Percentiles rank a stretch among this genome's conserved stretches.
Conservation (phyloP, 2,113 vertebrate species). For the Alaudala cheleensis region DNA sequence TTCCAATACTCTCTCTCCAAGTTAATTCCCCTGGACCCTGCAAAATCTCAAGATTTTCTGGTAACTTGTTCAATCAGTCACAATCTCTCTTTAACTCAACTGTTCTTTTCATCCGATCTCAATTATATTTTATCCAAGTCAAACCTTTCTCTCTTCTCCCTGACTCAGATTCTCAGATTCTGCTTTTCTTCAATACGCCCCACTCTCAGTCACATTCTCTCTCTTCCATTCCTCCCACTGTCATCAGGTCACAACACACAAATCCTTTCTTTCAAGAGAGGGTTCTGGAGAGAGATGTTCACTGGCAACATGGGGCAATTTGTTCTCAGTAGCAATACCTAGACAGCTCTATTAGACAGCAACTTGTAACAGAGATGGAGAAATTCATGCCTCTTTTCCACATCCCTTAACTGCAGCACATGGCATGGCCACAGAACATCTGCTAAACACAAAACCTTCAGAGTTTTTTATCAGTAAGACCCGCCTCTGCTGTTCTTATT, state of each 20-base stretch:
- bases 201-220: background rate
- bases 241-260: background rate
- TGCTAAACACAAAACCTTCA: background rate
- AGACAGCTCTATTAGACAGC: background rate
- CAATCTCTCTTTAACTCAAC: background rate
- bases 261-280: background rate
- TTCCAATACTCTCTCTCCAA: background rate
- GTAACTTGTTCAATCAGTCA: background rate
- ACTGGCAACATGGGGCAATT: background rate
- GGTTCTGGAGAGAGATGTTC: background rate
- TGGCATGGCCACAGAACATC: background rate
- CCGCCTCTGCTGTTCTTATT: background rate
- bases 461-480: background rate
- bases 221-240: background rate
- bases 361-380: background rate
- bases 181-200: background rate
- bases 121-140: background rate
- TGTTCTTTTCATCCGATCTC: background rate
- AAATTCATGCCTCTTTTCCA: background rate
- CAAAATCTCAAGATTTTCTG: background rate
- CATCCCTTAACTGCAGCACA: background rate
- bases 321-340: background rate
- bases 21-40: background rate
- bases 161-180: background rate
- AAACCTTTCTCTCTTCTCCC: background rate